Conservation (phyloP, 1,140 invertebrate genomes). For the Diachasmimorpha longicaudata region DNA sequence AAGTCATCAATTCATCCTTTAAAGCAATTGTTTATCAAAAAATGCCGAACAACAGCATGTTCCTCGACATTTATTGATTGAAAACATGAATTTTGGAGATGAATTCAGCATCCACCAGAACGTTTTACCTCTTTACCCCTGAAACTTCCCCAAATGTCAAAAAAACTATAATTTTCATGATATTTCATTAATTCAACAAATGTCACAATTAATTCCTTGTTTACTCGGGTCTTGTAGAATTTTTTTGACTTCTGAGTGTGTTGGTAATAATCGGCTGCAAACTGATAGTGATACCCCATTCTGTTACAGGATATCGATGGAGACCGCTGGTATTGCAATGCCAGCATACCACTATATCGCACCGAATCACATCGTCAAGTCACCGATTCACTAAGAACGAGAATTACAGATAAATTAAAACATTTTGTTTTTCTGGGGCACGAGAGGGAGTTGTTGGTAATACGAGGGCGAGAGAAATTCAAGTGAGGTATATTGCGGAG, state of each 20-base stretch:
- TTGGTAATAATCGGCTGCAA: neutral
- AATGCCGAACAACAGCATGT: too few species aligned
- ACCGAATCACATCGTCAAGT: conserved; percentile 90
- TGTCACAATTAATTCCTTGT: neutral
- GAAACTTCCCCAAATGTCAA: too few species aligned
- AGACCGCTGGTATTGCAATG: conserved; percentile 86
- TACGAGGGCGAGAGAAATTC: neutral
- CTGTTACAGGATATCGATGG: conserved; percentile 87
- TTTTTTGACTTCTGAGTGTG: neutral
- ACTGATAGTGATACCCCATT: conserved; percentile 24
- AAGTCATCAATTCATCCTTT: too few species aligned
- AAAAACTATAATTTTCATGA: too few species aligned
- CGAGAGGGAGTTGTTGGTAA: neutral
- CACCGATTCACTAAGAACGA: conserved; percentile 78
- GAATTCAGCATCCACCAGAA: too few species aligned
- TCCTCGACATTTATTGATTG: too few species aligned
- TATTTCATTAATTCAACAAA: neutral
- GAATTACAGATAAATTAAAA: neutral
- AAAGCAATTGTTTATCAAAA: too few species aligned
- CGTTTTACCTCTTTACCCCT: too few species aligned
- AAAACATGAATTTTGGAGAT: too few species aligned
- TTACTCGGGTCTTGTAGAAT: conserved; percentile 8
- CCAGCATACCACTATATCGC: conserved; percentile 90
- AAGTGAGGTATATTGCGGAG: neutral
- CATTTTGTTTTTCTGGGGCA: neutral